These are phyloP conservation scores for Antechinus stuartii DNA, from an alignment of 2,113 vertebrate genomes.

Conservation along the genomic window DNA sequence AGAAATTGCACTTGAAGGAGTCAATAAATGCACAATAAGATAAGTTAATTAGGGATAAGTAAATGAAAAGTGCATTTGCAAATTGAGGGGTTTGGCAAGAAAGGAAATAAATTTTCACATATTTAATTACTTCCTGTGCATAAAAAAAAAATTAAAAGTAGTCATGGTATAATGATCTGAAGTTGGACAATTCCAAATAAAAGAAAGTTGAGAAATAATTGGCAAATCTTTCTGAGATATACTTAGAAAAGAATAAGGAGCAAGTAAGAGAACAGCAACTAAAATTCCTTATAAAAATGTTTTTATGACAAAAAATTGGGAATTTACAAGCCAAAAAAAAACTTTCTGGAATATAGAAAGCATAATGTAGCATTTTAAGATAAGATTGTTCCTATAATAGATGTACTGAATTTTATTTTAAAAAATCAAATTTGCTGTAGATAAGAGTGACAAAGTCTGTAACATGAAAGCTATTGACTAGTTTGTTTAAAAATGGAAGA, in stretches of 20 bases:
- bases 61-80: neutral
- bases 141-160: neutral
- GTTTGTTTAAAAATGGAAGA: neutral
- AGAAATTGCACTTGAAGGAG: neutral
- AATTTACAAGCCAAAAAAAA: neutral
- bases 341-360: neutral
- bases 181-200: neutral
- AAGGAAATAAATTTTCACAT: neutral
- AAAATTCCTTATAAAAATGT: neutral
- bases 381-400: neutral
- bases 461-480: neutral
- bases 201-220: slow-evolving; percentile 4
- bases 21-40: neutral
- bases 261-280: neutral
- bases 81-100: neutral
- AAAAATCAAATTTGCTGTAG: neutral
- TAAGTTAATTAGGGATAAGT: neutral
- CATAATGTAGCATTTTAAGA: neutral
- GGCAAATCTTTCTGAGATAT: neutral
- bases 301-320: slow-evolving; percentile 8
- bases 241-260: neutral
- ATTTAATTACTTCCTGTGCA: neutral
- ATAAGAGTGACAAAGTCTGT: neutral
- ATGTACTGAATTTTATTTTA: neutral
- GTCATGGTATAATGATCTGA: neutral